Evolutionary conservation across 2,888 invertebrate species (phyloP), one percentile per base, ranked within the genome.

Genomic region (Limnephilus marmoratus): DNA sequence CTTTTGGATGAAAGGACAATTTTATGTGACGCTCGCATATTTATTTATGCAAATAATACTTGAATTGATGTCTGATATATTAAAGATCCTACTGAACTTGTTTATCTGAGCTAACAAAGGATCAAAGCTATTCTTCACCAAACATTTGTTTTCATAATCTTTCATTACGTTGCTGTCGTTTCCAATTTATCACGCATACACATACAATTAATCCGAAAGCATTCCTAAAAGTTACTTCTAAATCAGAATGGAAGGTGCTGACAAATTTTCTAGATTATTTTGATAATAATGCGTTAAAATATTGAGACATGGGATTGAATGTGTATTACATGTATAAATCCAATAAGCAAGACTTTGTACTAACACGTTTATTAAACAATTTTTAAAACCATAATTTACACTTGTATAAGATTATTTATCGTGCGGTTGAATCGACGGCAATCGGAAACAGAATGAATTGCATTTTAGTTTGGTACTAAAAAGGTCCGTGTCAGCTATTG

Each of bases 1-100:
- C 45, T 86, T 49, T 86, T 86, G 29, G 49, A 45, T 86, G 29
- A n/a, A 13, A 3, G 7, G n/a, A 31, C 34, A 18, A 68, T 87
- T 68, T 53, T 68, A 31, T 31, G 13, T 7, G 34, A 29, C n/a
- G 11, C n/a, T 87, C 31, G 13, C 18, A 0, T 49, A 86, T 41
- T 45, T n/a, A 4, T 86, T n/a, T 24, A n/a, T 45, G 37, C 29
- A 29, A 86, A 86, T 13, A 86, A 41, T 86, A 86, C 34, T 31
- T 24, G 87, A 68, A 53, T 68, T 87, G 29, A 49, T 24, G 37
- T 68, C 31, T 34, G 7, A 87, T 34, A 87, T 87, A 68, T 87
- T 87, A 87, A 31, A 68, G 31, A 87, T 87, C 31, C 49, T 34
- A 87, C 87, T 87, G 68, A 87, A 68, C 87, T 87, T 87, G 34